phyloP scores from a whole-genome alignment of 37 sponge, comb jelly and placozoan species.

The Ianthella basta region DNA sequence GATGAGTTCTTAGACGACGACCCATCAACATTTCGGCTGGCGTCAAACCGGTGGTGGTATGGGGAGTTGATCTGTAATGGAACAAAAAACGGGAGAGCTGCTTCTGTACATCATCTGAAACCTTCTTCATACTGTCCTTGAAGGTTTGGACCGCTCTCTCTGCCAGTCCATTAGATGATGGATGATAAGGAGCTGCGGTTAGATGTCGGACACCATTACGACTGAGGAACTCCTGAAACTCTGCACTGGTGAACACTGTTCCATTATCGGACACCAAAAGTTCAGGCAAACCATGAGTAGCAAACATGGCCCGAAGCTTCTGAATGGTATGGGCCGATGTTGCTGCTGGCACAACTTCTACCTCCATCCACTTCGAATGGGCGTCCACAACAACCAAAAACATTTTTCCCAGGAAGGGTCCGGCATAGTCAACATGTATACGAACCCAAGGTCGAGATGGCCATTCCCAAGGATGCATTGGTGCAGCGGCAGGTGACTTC shows the following conservation, averaged over 20 bases:
- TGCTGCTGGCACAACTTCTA: conserved; percentile 8
- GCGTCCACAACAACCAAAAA: conserved; percentile 37
- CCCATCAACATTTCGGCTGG: conserved; percentile 49
- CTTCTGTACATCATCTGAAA: neutral
- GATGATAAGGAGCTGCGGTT: conserved; percentile 37
- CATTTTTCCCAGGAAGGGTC: conserved; percentile 22
- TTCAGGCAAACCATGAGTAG: conserved; percentile 35
- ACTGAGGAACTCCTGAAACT: conserved; percentile 17
- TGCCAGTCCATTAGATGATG: conserved; percentile 39
- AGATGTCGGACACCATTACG: conserved; percentile 26
- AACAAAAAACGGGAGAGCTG: conserved; percentile 31
- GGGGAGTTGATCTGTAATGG: conserved; percentile 29
- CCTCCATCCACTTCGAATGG: conserved; percentile 38
- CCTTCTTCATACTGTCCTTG: conserved; percentile 20
- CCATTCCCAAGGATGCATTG: conserved; percentile 29
- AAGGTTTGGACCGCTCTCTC: conserved; percentile 41
- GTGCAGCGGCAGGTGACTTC: neutral
- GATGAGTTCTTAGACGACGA: conserved; percentile 21
- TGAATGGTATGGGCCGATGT: conserved; percentile 31
- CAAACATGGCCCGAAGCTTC: conserved; percentile 24
- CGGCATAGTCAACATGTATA: conserved; percentile 18
- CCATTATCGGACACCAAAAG: conserved; percentile 35
- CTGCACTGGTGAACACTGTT: conserved; percentile 12
- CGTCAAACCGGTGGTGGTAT: conserved; percentile 26
- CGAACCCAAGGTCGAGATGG: conserved; percentile 25